A percentile compares a stretch with the other conserved stretches of the same genome.
phyloP scores from a whole-genome alignment of 2,797 vertebrate species.

The Morus bassanus region DNA sequence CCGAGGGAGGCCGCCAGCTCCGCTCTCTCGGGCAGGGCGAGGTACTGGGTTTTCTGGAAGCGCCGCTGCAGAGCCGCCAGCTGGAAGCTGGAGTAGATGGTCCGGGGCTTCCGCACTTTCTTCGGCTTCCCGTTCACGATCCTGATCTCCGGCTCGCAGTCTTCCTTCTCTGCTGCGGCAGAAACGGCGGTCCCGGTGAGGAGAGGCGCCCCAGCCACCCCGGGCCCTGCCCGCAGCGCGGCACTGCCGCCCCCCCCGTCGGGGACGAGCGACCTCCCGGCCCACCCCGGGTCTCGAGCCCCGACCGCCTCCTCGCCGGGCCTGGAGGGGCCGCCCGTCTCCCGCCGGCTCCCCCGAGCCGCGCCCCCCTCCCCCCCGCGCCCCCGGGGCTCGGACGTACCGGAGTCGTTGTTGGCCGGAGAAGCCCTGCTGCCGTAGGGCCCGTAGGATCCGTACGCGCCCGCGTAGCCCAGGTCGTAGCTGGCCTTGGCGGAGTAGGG shows the following conservation, averaged over 20 bases:
- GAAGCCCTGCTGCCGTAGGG: constrained; percentile 87
- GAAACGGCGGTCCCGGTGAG: not conserved
- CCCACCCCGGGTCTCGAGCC: not conserved
- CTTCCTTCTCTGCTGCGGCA: constrained; percentile 89
- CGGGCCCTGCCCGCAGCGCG: not conserved
- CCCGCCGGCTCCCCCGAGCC: not conserved
- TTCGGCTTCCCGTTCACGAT: constrained; percentile 99
- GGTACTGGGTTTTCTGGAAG: constrained; percentile 97
- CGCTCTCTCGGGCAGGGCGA: constrained; percentile 94
- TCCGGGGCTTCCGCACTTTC: constrained; percentile 96
- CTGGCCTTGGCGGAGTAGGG: constrained; percentile 85
- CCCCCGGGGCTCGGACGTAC: constrained; percentile 71
- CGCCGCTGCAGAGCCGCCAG: constrained; percentile 93
- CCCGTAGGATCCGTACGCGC: constrained; percentile 86
- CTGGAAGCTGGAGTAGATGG: constrained; percentile 98
- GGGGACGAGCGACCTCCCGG: not conserved
- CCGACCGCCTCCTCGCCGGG: not conserved
- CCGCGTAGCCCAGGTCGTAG: constrained; percentile 89
- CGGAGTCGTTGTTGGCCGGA: constrained; percentile 87
- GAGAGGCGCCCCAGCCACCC: not conserved
- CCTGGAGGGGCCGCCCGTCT: not conserved
- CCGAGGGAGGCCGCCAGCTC: constrained; percentile 95
- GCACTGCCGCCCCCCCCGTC: not conserved
- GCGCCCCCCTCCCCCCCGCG: too few species aligned
- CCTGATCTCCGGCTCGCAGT: constrained; percentile 93